A percentile compares a stretch with the other conserved stretches of the same genome.
phyloP scores from a whole-genome alignment of 2,113 vertebrate species.

The Xiphophorus hellerii region DNA sequence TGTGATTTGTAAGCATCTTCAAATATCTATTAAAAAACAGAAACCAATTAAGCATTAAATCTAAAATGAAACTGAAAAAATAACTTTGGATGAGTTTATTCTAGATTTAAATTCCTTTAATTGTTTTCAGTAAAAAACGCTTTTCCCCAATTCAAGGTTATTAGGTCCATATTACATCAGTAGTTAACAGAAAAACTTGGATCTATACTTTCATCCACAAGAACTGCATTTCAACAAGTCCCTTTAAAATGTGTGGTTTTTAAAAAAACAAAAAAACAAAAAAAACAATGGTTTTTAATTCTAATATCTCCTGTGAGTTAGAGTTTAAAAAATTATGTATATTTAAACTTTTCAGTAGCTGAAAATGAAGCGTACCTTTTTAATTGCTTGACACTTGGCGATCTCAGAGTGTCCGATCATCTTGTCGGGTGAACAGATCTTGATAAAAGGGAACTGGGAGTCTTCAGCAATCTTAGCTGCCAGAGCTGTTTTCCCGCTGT shows the following conservation, averaged over 20 bases:
- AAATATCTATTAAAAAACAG: constrained; percentile 85
- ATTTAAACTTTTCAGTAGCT: too few relatives aligned
- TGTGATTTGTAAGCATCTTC: constrained; percentile 98
- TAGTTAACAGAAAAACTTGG: too few relatives aligned
- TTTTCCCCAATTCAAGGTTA: too few relatives aligned
- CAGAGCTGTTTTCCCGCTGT: constrained; percentile 94
- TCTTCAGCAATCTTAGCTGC: constrained; percentile 95
- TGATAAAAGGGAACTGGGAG: constrained; percentile 98
- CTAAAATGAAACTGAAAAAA: background rate
- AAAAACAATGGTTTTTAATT: background rate
- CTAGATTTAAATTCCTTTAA: too few relatives aligned
- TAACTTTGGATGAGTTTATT: background rate
- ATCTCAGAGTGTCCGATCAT: constrained; percentile 98
- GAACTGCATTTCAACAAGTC: too few relatives aligned
- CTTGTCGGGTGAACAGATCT: constrained; percentile 98
- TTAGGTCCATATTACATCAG: too few relatives aligned
- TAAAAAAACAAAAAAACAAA: too few relatives aligned
- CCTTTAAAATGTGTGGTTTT: too few relatives aligned
- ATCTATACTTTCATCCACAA: too few relatives aligned
- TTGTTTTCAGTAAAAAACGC: too few relatives aligned
- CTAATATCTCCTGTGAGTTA: too few relatives aligned
- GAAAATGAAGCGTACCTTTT: constrained; percentile 83
- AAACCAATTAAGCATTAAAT: background rate
- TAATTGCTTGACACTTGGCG: constrained; percentile 97
- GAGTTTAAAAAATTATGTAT: too few relatives aligned